Conservation (phyloP, 1,140 invertebrate species). For the Trypoxylus dichotomus region DNA sequence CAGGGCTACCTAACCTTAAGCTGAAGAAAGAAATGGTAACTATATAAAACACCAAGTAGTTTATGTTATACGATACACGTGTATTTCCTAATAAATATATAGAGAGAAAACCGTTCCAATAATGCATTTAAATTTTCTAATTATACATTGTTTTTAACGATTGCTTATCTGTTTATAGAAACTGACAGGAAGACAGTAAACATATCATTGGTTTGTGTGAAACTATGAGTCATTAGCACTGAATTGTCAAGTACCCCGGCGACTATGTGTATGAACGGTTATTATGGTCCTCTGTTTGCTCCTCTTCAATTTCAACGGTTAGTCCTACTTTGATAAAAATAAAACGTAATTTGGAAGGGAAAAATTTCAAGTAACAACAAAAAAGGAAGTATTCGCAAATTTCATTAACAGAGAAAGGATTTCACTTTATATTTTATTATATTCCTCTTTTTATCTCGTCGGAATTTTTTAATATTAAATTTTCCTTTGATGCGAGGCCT, state of each 20-base stretch:
- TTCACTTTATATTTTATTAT: too few species aligned
- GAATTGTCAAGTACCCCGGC: not conserved
- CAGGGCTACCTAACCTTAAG: too few species aligned
- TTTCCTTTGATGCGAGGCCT: too few species aligned
- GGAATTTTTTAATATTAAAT: too few species aligned
- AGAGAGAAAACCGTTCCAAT: not conserved
- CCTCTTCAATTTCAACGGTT: not conserved
- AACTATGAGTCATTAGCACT: not conserved
- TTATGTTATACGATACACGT: too few species aligned
- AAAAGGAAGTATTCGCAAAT: not conserved
- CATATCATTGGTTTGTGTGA: not conserved
- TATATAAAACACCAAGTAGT: too few species aligned
- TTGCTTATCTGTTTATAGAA: not conserved
- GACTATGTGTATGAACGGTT: not conserved
- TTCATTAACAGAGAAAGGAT: not conserved
- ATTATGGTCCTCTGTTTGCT: not conserved
- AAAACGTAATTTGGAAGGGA: not conserved
- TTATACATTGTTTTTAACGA: slow-evolving; percentile 1
- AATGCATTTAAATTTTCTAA: not conserved
- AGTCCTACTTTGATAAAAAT: too few species aligned
- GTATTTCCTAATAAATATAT: too few species aligned
- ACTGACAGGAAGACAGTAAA: not conserved
- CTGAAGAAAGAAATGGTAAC: too few species aligned
- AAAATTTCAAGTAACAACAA: not conserved
- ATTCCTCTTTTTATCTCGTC: too few species aligned